Base-by-base conservation (phyloP, 2,797 vertebrate species). In the Cirrhinus molitorella region DNA sequence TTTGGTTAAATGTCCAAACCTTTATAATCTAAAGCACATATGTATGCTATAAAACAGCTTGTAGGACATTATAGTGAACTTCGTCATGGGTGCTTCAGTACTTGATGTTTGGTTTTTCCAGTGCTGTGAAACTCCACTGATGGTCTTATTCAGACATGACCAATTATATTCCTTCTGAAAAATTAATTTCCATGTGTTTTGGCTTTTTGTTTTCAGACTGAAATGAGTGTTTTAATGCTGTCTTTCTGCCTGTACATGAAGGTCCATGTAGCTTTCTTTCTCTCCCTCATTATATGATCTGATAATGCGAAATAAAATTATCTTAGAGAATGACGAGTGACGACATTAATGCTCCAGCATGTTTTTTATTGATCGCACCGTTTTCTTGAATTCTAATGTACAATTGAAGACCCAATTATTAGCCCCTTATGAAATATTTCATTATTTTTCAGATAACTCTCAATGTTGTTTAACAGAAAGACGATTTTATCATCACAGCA, bases 241-340 rank as follows among this genome's bases (percentile, higher is more conserved):
- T 65, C 75, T 83, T 31, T 40, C 49, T 59, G 59, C 59, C 73
- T 76, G 65, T 51, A 47, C 47, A 25, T 40, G 25, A 51, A 67
- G 23, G 79, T 83, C 91, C 90, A 91, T 83, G 92, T 81, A 91
- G 51, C 73, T 79, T 81, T 91, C 45, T 81, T 37, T 83, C 85
- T 83, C 83, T 85, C 84, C 91, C 89, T 89, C 91, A 89, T 89
- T 92, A 91, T 95, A 94, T 93, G 92, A 93, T 92, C 93, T 94
- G 93, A 94, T 94, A 93, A 94, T 93, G 92, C 92, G 92, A 91
- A 94, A 93, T 94, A 94, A 95, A 94, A 93, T 94, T 89, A 94
- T 92, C 93, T 95, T 95, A 94, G 94, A 94, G 92, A 93, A 94
- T 92, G 93, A n/a, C 3, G 77, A 7, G 71, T 77, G 55, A 57